Base-by-base conservation (phyloP, 2,888 invertebrate species). In the Mechanitis mazaeus region DNA sequence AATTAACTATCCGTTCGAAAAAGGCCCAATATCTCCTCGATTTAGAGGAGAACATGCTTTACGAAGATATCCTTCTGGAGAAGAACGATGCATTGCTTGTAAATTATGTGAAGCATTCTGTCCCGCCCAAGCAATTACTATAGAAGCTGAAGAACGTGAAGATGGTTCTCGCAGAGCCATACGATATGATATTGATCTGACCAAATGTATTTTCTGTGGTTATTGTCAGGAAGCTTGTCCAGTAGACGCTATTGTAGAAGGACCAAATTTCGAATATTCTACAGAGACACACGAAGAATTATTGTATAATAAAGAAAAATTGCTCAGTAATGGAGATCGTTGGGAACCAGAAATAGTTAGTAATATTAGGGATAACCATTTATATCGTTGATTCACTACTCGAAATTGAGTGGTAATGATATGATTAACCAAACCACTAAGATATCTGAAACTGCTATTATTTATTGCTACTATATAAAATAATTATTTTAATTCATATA, bases 81-180 rank as follows among this genome's bases (percentile, higher is more conserved):
- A 99, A 81, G 99, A 99, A 85, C 92, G 99, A 59, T 99, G 99
- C 83, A 99, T 99, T 80, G 99, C 99, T 3, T 99, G 99, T 84
- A 99, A 99, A 87, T 91, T 99, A 11, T 99, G 99, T 80, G 99
- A 99, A 86, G 99, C 99, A 0, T 96, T 99, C 76, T 99, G 99
- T 77, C 99, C 99, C 2, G 98, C 99, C 20, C 98, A 98, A 90
- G 95, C 99, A 0, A 99, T 99, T 71, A 99, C 99, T 0, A 99
- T 99, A 77, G 99, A 99, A 81, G 98, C 99, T 0, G 98, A 99
- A 81, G 96, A 97, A 73, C 92, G 99, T 60, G 92, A 93, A 2
- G 99, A 99, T 83, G 99, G 99, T 28, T 97, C 98, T 55, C 92
- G 99, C 54, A 92, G 99, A 68, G 99, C 99, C 0, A 97, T 96